These are phyloP conservation scores for Rynchops niger DNA, from an alignment of 2,113 vertebrate species.

Conservation along the genomic window DNA sequence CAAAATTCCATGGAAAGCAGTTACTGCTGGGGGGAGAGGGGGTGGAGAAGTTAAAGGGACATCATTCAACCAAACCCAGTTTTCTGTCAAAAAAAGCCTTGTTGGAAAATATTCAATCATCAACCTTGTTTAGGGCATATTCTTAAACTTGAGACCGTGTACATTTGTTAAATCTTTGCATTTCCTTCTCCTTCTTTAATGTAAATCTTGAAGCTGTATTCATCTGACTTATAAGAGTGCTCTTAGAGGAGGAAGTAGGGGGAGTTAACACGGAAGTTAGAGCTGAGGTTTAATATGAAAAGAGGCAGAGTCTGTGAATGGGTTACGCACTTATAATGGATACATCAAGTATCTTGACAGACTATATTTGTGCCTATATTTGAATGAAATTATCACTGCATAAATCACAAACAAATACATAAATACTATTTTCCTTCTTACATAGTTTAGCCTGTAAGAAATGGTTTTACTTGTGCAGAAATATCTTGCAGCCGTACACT, in stretches of 20 bases:
- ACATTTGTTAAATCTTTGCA: neutral
- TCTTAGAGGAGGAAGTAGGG: neutral
- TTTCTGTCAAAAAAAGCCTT: neutral
- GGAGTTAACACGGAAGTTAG: neutral
- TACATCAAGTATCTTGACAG: neutral
- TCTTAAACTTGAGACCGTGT: neutral
- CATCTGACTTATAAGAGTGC: neutral
- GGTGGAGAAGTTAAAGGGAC: neutral
- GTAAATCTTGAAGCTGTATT: neutral
- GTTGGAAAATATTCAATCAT: neutral
- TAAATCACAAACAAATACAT: neutral
- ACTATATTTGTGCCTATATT: neutral
- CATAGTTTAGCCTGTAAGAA: neutral
- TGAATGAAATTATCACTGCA: neutral
- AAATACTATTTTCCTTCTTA: neutral
- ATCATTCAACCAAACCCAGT: neutral
- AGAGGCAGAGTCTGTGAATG: neutral
- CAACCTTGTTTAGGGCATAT: neutral
- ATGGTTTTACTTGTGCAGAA: neutral
- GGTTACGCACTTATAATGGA: neutral
- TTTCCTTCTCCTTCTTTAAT: neutral
- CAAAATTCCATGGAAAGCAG: slow-evolving; percentile 8
- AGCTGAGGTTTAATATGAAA: neutral
- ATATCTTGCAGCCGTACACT: neutral
- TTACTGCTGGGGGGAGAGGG: neutral